Base-by-base conservation (phyloP, 2,797 vertebrate species). In the Pipistrellus pygmaeus region DNA sequence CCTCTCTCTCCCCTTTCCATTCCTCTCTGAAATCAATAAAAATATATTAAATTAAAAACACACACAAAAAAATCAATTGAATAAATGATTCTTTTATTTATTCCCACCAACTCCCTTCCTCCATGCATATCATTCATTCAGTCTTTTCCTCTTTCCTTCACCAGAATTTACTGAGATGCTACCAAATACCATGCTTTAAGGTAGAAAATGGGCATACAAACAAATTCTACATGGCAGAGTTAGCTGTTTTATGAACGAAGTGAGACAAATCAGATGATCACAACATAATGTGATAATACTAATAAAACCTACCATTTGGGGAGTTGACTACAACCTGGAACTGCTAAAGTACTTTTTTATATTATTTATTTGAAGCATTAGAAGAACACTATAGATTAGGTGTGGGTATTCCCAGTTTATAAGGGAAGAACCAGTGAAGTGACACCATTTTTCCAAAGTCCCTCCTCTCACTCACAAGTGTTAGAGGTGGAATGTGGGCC, bases 211-310 rank as follows among this genome's bases (percentile, higher is more conserved):
- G 32, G 48, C 60, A 73, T 21, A 69, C 27, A 64, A 89, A 71
- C 21, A 53, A n/a, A 73, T 73, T 66, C 90, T 27, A 85, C 62
- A 64, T 51, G 53, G 75, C 66, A 68, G 17, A 81, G 27, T 51
- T 76, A 69, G 32, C 60, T 30, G 23, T 68, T 93, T 95, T 69
- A 75, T 57, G 81, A 90, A 93, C 9, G 15, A 80, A 78, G n/a
- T 10, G 1, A 78, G 69, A 68, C 12, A 44, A 81, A 15, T 66
- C 35, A 14, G 69, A 75, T 35, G n/a, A 62, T 85, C 32, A 75
- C 18, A n/a, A 73, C 48, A 94, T 12, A 76, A 64, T 76, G n/a
- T 51, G 32, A 80, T 82, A 69, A 77, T 27, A 85, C 21, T 62
- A 80, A 62, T 62, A 84, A 87, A 41, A 57, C 6, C 27, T 68